Conservation (phyloP, 2,888 invertebrate genomes). For the Lydus trimaculatus region DNA sequence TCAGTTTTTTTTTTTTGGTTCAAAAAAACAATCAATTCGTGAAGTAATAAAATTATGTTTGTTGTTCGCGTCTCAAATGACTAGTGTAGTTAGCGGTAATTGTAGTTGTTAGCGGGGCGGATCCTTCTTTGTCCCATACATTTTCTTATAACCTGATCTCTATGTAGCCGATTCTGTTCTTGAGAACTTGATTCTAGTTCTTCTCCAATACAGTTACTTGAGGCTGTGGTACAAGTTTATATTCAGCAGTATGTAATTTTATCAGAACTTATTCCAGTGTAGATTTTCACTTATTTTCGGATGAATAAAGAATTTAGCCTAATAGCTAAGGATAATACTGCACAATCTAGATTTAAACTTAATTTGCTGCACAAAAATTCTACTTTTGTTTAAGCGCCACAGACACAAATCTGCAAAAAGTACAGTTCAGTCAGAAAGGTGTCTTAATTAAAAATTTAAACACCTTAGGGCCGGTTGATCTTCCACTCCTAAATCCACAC, state of each 20-base stretch:
- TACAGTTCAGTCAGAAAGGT: no score
- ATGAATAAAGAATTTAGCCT: no score
- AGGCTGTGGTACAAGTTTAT: conserved; percentile 33
- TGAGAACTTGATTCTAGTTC: conserved; percentile 6
- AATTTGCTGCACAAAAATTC: no score
- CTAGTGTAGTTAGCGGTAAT: conserved; percentile 54
- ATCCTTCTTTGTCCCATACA: conserved; percentile 39
- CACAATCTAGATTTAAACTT: no score
- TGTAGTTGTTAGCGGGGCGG: conserved; percentile 55
- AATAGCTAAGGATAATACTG: no score
- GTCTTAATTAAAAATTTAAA: no score
- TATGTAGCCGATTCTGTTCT: conserved; percentile 33
- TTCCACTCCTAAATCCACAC: no score
- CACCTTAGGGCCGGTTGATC: no score
- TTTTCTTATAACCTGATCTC: conserved; percentile 34
- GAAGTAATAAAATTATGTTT: conserved; percentile 53
- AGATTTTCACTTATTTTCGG: conserved; percentile 29
- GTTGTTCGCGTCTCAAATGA: conserved; percentile 52
- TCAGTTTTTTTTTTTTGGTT: not conserved
- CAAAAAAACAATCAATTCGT: conserved; percentile 38
- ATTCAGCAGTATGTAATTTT: conserved; percentile 44
- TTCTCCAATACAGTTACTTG: conserved; percentile 6
- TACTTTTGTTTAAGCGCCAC: no score
- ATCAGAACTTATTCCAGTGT: conserved; percentile 38
- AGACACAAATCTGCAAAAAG: no score